Conservation (phyloP, 1,140 invertebrate species). For the Eumaeus atala region DNA sequence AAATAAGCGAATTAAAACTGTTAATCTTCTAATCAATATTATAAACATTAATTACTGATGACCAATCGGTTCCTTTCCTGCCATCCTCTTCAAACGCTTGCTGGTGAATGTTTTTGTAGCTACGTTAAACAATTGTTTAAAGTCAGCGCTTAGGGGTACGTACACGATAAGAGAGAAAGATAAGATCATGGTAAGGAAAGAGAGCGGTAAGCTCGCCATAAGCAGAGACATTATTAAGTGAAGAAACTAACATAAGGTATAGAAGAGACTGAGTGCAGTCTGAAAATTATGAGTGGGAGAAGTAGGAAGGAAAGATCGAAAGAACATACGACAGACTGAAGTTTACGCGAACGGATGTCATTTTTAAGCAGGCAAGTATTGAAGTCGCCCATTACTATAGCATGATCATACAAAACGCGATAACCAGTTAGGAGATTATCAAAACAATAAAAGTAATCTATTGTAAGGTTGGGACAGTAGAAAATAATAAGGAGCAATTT, state of each 20-base stretch:
- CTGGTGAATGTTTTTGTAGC: not conserved
- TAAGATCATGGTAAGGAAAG: constrained; percentile 13
- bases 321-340: no score
- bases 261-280: constrained; percentile 11
- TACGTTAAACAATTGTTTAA: not conserved
- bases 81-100: not conserved
- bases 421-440: no score
- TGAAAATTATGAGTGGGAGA: constrained; percentile 10
- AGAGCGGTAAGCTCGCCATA: constrained; percentile 18
- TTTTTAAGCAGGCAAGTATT: no score
- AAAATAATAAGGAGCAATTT: not conserved
- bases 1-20: not conserved
- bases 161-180: no score
- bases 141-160: constrained; percentile 14
- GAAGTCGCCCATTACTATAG: no score
- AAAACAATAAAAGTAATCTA: no score
- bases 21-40: not conserved
- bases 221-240: no score
- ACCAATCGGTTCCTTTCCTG: not conserved
- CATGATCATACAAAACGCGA: no score
- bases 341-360: constrained; percentile 9
- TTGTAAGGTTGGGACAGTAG: no score
- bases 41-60: not conserved
- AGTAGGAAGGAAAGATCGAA: no score
- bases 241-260: constrained; percentile 15